These are phyloP conservation scores for Lagria hirta DNA, from an alignment of 2,888 invertebrate genomes.

Conservation along the genomic window DNA sequence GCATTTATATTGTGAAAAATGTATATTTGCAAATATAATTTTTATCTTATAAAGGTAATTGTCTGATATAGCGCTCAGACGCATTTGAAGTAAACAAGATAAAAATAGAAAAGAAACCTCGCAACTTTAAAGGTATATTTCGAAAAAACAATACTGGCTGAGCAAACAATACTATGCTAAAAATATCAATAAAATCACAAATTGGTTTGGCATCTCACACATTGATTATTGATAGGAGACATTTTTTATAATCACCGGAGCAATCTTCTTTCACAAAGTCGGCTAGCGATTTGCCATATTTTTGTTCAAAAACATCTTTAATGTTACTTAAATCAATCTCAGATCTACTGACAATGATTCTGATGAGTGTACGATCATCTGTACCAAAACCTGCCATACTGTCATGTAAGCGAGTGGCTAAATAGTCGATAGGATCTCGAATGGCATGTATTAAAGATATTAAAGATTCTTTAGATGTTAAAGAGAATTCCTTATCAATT, in stretches of 20 bases:
- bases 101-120: too few species aligned
- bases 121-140: too few species aligned
- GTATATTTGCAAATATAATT: too few species aligned
- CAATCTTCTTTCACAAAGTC: conserved; percentile 81
- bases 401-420: conserved; percentile 74
- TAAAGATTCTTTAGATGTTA: conserved; percentile 73
- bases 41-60: too few species aligned
- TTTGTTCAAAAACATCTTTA: conserved; percentile 68
- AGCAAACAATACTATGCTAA: too few species aligned
- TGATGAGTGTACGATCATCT: conserved; percentile 69
- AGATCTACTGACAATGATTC: conserved; percentile 69
- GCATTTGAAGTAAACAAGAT: too few species aligned
- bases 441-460: conserved; percentile 71
- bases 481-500: conserved; percentile 75
- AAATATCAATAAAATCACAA: too few species aligned
- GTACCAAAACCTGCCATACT: conserved; percentile 74
- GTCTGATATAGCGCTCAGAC: too few species aligned
- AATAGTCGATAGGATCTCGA: conserved; percentile 74
- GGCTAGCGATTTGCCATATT: conserved; percentile 71
- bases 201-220: too few species aligned
- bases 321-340: conserved; percentile 72
- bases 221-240: conserved; percentile 70
- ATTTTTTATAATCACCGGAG: conserved; percentile 84
- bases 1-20: too few species aligned
- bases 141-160: too few species aligned